Evolutionary conservation across 23 tunicate genomes (phyloP).

Genomic region (Aplidium turbinatum): DNA sequence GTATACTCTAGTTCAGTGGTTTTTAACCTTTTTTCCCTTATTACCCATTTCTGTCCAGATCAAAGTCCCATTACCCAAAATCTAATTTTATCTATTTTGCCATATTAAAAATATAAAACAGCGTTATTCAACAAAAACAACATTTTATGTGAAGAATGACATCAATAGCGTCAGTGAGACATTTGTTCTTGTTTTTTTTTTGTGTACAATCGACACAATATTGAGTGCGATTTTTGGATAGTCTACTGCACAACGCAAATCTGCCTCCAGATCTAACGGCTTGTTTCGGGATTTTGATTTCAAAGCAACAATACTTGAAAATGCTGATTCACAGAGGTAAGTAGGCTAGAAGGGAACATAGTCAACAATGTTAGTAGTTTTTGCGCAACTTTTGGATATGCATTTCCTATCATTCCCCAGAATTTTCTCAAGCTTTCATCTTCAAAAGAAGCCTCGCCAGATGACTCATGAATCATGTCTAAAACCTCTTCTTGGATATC

Average conservation of each 20-base stretch:
- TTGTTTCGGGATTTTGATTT: slow-evolving; percentile 52
- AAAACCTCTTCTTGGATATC: slow-evolving; percentile 33
- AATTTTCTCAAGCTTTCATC: slow-evolving; percentile 28
- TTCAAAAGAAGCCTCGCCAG: slow-evolving; percentile 50
- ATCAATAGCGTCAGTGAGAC: slow-evolving; percentile 8
- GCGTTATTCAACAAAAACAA: too few relatives aligned
- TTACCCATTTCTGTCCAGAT: too few relatives aligned
- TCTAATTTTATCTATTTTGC: too few relatives aligned
- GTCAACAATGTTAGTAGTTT: slow-evolving; percentile 44
- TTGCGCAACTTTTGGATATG: slow-evolving; percentile 50
- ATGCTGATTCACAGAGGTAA: slow-evolving; percentile 24
- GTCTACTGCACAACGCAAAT: slow-evolving; percentile 22
- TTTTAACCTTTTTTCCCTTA: too few relatives aligned
- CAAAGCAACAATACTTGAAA: slow-evolving; percentile 35
- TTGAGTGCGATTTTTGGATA: slow-evolving; percentile 36
- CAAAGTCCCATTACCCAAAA: too few relatives aligned
- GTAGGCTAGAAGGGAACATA: slow-evolving; percentile 41
- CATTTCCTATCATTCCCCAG: slow-evolving; percentile 41
- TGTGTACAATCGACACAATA: slow-evolving; percentile 39
- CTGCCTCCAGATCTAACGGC: slow-evolving; percentile 13
- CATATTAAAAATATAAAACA: too few relatives aligned
- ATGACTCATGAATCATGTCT: slow-evolving; percentile 53
- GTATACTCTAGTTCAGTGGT: too few relatives aligned
- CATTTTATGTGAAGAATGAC: too few relatives aligned
- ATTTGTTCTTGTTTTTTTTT: slow-evolving; percentile 18